Percentiles rank a stretch among this genome's conserved stretches.
Conservation (phyloP, 1,140 invertebrate species). For the Philotrypesis tridentata region DNA sequence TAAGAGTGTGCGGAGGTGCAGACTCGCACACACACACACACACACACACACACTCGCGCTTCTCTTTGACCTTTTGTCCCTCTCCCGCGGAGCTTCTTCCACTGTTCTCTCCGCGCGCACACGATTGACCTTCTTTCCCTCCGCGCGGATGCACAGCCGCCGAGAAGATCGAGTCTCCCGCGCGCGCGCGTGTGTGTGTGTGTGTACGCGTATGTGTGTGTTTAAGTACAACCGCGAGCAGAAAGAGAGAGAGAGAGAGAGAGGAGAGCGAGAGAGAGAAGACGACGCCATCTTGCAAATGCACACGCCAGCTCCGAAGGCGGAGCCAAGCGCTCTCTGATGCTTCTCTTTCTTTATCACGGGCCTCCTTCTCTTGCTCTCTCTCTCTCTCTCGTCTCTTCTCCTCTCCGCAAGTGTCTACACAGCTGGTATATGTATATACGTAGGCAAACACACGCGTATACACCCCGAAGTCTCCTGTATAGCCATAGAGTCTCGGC, state of each 20-base stretch:
- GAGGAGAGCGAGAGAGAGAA: constrained; percentile 17
- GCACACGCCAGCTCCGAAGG: constrained; percentile 68
- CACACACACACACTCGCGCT: background rate
- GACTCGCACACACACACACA: background rate
- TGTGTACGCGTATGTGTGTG: constrained; percentile 22
- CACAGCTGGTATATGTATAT: too few relatives aligned
- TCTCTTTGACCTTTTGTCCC: constrained; percentile 36
- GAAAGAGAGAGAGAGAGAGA: constrained; percentile 47
- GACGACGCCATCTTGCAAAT: constrained; percentile 72
- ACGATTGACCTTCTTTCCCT: constrained; percentile 48
- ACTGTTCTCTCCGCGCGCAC: constrained; percentile 36
- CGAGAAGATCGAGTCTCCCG: background rate
- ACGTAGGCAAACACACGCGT: too few relatives aligned
- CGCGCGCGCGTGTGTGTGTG: too few relatives aligned
- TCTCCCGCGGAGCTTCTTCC: constrained; percentile 31
- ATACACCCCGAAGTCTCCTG: background rate
- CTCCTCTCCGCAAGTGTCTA: background rate
- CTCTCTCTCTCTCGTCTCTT: background rate
- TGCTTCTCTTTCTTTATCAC: constrained; percentile 45
- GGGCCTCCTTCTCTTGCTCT: background rate
- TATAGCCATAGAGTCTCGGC: background rate
- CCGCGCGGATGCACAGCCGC: background rate
- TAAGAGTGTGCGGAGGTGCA: background rate
- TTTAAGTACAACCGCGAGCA: constrained; percentile 40
- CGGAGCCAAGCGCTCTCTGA: constrained; percentile 67